Percentiles rank a stretch among this genome's conserved stretches.
These are phyloP conservation scores for Blastobasis lacticolella DNA, from an alignment of 2,888 invertebrate genomes.

Conservation along the genomic window DNA sequence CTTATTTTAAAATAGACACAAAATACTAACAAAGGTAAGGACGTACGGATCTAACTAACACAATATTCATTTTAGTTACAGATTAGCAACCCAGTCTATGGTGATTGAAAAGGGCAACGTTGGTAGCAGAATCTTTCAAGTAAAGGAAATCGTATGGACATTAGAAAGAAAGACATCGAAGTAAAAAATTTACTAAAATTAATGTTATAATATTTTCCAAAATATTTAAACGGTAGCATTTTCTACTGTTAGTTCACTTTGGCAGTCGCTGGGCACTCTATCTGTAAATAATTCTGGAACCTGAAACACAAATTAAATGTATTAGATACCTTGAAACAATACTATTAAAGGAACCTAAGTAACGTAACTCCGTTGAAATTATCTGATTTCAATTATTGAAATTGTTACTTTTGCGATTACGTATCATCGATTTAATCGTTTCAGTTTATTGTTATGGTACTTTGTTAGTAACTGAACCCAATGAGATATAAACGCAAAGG, in stretches of 20 bases:
- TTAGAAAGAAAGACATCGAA: slow-evolving; percentile 26
- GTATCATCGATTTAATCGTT: too few species aligned
- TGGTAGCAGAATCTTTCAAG: slow-evolving; percentile 56
- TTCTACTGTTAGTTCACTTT: slow-evolving; percentile 58
- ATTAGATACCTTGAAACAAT: neutral
- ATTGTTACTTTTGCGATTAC: too few species aligned
- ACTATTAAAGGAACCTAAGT: too few species aligned
- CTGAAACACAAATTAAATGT: slow-evolving; percentile 37
- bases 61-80: slow-evolving; percentile 36
- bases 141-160: slow-evolving; percentile 61
- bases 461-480: too few species aligned
- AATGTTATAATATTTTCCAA: slow-evolving; percentile 18
- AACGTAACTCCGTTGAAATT: too few species aligned
- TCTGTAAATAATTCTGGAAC: slow-evolving; percentile 67
- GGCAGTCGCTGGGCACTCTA: slow-evolving; percentile 63
- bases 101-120: slow-evolving; percentile 56
- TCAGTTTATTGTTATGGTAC: too few species aligned
- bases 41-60: too few species aligned
- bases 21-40: too few species aligned
- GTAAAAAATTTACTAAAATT: slow-evolving; percentile 23
- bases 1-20: too few species aligned
- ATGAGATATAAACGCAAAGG: too few species aligned
- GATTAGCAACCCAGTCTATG: slow-evolving; percentile 56
- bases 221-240: slow-evolving; percentile 35
- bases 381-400: too few species aligned